A percentile compares a stretch with the other conserved stretches of the same genome.
phyloP scores from a whole-genome alignment of 2,797 vertebrate genomes.

The Macropus fuliginosus region DNA sequence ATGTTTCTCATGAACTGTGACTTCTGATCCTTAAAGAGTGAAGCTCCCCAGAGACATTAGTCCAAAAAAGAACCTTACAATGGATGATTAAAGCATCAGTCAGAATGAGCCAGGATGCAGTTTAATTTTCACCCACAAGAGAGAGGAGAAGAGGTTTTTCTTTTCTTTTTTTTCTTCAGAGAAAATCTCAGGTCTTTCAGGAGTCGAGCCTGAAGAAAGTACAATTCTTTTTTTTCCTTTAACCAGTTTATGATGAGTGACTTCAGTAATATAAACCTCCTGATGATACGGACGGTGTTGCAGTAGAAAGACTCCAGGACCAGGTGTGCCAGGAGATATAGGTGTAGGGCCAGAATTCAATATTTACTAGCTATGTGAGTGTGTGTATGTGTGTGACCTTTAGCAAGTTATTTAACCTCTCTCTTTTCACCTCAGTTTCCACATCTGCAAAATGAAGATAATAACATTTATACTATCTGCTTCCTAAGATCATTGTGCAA shows the following conservation, averaged over 20 bases:
- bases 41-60: constrained; percentile 58
- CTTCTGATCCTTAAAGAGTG: constrained; percentile 59
- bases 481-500: background rate
- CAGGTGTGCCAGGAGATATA: background rate
- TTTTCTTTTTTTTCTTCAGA: constrained; percentile 48
- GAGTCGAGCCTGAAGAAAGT: constrained; percentile 56
- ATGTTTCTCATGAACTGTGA: constrained; percentile 46
- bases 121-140: constrained; percentile 67
- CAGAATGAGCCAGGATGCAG: constrained; percentile 55
- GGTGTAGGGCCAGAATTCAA: background rate
- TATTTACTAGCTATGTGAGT: background rate
- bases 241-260: constrained; percentile 61
- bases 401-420: constrained; percentile 14
- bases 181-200: constrained; percentile 35
- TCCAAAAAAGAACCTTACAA: constrained; percentile 64
- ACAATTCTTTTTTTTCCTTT: constrained; percentile 66
- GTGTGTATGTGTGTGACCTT: background rate
- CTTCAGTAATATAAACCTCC: constrained; percentile 46
- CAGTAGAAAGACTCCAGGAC: background rate
- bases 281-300: background rate
- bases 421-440: background rate
- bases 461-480: background rate
- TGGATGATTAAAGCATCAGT: constrained; percentile 59
- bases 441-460: background rate
- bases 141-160: constrained; percentile 50